Base-by-base conservation (phyloP, 2,888 invertebrate species). In the Zygothrica quintamaculata region DNA sequence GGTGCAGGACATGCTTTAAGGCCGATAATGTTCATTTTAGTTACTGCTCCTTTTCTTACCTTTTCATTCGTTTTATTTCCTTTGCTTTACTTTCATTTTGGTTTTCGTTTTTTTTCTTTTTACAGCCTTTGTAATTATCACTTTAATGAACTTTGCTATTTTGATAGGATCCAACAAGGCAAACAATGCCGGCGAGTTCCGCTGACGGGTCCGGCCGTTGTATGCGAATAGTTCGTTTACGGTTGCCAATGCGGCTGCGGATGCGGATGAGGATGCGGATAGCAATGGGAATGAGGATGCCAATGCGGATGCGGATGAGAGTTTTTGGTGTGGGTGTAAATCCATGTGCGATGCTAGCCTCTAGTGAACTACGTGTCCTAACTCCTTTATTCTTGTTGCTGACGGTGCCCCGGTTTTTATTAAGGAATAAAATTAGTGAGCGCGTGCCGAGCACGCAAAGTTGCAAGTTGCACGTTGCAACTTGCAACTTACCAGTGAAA, bases 81-180 rank as follows among this genome's bases (percentile, higher is more conserved):
- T n/a, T n/a, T n/a, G n/a, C n/a, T n/a, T n/a, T n/a, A n/a, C n/a
- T n/a, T n/a, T n/a, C n/a, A n/a, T n/a, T n/a, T n/a, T n/a, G n/a
- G n/a, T n/a, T n/a, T n/a, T n/a, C n/a, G n/a, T n/a, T n/a, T n/a
- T n/a, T n/a, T n/a, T n/a, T 40, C 53, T 69, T 48, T 80, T 86
- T 65, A 86, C 67, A 65, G 75, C 75, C 78, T 65, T 67, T 81
- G 85, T 87, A 87, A 82, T 82, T 82, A 82, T 81, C 82, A 77
- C 82, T 84, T 84, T 87, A 82, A 82, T 87, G 86, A 82, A 82
- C 81, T 87, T 84, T 84, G 66, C 80, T 61, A 76, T 79, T 78
- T 72, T 72, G 72, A 85, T 82, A 82, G 65, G 71, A 55, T 11
- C 71, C 60, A 55, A 43, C 60, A 46, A 46, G 68, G 57, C 69